Conservation (phyloP, 2,888 invertebrate genomes). For the Tortrix viridana region DNA sequence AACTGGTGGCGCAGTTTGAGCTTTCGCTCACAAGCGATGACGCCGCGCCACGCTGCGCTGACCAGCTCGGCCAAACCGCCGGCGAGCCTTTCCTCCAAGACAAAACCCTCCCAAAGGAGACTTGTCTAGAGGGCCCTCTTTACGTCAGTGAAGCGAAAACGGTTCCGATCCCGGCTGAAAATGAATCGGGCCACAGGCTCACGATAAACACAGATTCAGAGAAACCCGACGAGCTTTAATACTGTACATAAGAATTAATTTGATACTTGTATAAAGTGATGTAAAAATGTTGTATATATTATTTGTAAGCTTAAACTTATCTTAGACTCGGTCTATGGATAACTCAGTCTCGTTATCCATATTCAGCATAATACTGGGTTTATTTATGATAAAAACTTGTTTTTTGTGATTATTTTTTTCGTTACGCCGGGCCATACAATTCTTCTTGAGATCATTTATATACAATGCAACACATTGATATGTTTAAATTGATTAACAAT, state of each 20-base stretch:
- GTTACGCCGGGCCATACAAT: neutral
- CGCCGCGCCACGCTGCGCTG: conserved; percentile 38
- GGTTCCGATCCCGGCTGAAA: neutral
- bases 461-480: conserved; percentile 7
- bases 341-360: neutral
- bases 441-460: neutral
- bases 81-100: conserved; percentile 46
- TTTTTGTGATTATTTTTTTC: conserved; percentile 1
- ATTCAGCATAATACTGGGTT: conserved; percentile 3
- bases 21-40: conserved; percentile 62
- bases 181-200: conserved; percentile 3
- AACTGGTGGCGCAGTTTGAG: conserved; percentile 71
- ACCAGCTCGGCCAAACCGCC: conserved; percentile 43
- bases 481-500: conserved; percentile 1
- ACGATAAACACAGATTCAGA: conserved; percentile 37
- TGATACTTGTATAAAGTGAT: conserved; percentile 35
- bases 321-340: conserved; percentile 1
- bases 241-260: conserved; percentile 19
- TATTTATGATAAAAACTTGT: conserved; percentile 1
- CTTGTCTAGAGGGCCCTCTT: neutral
- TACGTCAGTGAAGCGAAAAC: neutral
- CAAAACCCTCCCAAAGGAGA: conserved; percentile 42
- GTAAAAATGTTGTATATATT: conserved; percentile 36
- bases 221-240: conserved; percentile 49
- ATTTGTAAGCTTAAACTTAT: conserved; percentile 31